Percentiles rank a stretch among this genome's conserved stretches.
phyloP scores from a whole-genome alignment of 2,797 vertebrate species.

The Enoplosus armatus region DNA sequence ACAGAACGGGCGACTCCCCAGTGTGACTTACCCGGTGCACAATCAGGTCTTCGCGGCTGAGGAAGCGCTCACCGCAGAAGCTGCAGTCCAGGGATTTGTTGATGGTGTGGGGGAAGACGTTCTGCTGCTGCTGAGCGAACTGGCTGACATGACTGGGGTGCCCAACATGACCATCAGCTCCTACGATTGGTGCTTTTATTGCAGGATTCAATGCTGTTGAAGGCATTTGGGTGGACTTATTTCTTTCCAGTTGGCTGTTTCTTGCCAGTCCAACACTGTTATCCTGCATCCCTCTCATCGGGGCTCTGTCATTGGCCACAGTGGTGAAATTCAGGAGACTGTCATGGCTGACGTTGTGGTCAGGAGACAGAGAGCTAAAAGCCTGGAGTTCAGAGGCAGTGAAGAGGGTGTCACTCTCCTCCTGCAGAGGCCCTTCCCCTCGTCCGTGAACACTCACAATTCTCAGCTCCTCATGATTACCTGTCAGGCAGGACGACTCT shows the following conservation, averaged over 20 bases:
- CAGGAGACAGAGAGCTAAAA: constrained; percentile 69
- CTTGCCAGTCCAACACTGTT: constrained; percentile 33
- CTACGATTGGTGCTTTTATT: constrained; percentile 27
- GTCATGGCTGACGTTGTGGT: constrained; percentile 58
- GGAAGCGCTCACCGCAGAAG: constrained; percentile 74
- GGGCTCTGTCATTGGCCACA: constrained; percentile 15
- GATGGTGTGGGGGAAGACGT: constrained; percentile 5
- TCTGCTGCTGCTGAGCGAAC: constrained; percentile 65
- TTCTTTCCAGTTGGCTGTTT: constrained; percentile 60
- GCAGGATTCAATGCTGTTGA: constrained; percentile 36
- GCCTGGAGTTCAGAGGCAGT: constrained; percentile 70
- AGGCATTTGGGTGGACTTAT: constrained; percentile 49
- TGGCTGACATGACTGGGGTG: constrained; percentile 60
- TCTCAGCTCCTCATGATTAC: constrained; percentile 54
- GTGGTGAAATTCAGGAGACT: constrained; percentile 54
- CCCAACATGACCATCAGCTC: constrained; percentile 44
- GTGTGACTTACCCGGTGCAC: constrained; percentile 76
- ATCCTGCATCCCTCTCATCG: constrained; percentile 54
- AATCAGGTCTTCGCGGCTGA: constrained; percentile 72
- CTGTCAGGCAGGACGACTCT: constrained; percentile 50
- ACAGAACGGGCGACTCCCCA: constrained; percentile 69
- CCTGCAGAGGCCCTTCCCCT: constrained; percentile 69
- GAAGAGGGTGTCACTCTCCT: constrained; percentile 69
- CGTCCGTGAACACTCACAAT: constrained; percentile 75
- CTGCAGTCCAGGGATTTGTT: constrained; percentile 74